Percentiles rank a stretch among this genome's conserved stretches.
Evolutionary conservation across 2,797 vertebrate genomes (phyloP).

Genomic region (Girardinus metallicus): DNA sequence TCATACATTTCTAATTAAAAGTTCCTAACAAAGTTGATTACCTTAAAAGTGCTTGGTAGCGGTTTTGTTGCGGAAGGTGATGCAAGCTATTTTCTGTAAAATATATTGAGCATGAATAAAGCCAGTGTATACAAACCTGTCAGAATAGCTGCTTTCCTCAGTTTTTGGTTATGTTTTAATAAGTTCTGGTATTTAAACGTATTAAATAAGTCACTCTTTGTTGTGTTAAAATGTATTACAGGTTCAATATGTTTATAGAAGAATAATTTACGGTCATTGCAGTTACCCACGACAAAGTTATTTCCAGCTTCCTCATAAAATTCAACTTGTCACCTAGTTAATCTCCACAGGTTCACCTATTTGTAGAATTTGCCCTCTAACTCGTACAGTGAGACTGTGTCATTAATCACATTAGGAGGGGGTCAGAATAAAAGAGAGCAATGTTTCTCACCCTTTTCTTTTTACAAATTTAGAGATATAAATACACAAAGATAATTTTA

Average conservation of each 20-base stretch:
- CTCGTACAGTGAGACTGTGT: slow-evolving; percentile 14
- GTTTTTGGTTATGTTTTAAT: neutral
- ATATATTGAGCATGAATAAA: neutral
- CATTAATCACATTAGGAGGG: slow-evolving; percentile 46
- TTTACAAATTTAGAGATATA: neutral
- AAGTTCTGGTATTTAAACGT: neutral
- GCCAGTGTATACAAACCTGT: neutral
- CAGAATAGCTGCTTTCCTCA: neutral
- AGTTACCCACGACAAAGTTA: neutral
- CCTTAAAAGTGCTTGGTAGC: neutral
- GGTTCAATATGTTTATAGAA: neutral
- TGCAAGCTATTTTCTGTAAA: neutral
- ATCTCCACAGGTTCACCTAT: slow-evolving; percentile 6
- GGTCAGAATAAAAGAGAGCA: neutral
- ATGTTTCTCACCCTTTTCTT: neutral
- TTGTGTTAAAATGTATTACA: neutral
- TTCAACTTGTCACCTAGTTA: neutral
- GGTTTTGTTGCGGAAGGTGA: neutral
- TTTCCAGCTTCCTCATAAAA: neutral
- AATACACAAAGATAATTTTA: neutral
- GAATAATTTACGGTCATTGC: neutral
- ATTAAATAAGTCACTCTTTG: neutral
- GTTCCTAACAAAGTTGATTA: neutral
- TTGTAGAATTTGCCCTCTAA: slow-evolving; percentile 29
- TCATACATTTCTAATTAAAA: neutral